Evolutionary conservation across 2,888 invertebrate genomes (phyloP).

Genomic region (Branchinecta sandiegonensis): DNA sequence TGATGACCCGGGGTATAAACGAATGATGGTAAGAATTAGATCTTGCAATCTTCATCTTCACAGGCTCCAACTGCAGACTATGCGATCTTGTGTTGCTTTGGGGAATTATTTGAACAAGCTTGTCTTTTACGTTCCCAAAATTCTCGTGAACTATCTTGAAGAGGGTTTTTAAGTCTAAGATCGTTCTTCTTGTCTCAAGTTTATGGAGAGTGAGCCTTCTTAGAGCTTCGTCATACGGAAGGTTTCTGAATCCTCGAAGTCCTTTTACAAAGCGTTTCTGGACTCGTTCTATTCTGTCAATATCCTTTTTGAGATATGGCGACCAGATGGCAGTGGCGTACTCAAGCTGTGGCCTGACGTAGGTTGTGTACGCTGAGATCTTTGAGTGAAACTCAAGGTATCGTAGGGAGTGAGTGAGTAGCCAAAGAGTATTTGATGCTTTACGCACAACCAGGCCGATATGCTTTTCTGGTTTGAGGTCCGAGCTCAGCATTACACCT

Average conservation of each 20-base stretch:
- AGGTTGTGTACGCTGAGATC: conserved; percentile 11
- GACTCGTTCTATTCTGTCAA: conserved; percentile 7
- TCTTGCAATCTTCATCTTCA: conserved; percentile 8
- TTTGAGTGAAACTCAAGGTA: not conserved
- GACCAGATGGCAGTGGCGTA: conserved; percentile 1
- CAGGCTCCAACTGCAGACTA: conserved; percentile 14
- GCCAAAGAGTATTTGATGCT: conserved; percentile 11
- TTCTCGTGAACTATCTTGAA: conserved; percentile 14
- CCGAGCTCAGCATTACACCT: conserved; percentile 8
- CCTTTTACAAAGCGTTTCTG: not conserved
- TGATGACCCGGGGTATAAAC: not conserved
- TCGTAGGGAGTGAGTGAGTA: not conserved
- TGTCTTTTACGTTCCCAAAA: conserved; percentile 12
- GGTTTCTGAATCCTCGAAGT: not conserved
- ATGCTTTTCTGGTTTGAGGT: conserved; percentile 14
- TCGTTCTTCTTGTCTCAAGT: conserved; percentile 11
- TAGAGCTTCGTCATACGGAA: conserved; percentile 8
- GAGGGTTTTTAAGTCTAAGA: not conserved
- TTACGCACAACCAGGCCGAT: conserved; percentile 14
- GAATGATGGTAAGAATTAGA: conserved; percentile 9
- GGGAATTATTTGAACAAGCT: conserved; percentile 5
- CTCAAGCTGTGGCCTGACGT: conserved; percentile 14
- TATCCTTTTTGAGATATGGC: conserved; percentile 11
- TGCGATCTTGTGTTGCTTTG: conserved; percentile 11
- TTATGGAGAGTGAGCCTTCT: conserved; percentile 14